Conservation (phyloP, 2,113 vertebrate genomes). For the Hiodon tergisus region DNA sequence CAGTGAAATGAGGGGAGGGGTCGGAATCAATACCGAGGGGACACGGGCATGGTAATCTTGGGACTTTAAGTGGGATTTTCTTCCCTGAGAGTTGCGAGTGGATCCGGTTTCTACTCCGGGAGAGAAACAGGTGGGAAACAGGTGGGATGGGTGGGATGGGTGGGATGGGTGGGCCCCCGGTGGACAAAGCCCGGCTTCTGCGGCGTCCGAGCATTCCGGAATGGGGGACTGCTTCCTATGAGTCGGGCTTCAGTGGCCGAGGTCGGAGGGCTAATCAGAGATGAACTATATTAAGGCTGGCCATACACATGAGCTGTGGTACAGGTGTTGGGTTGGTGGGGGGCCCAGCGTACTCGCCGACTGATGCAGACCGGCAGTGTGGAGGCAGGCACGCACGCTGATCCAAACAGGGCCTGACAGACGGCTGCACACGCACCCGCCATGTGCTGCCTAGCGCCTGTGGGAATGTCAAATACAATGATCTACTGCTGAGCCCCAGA, state of each 20-base stretch:
- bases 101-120: neutral
- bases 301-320: neutral
- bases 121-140: too few relatives aligned
- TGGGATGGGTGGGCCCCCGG: too few relatives aligned
- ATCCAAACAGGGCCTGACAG: slow-evolving; percentile 52
- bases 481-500: slow-evolving; percentile 41
- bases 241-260: neutral
- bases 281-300: slow-evolving; percentile 3
- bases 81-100: neutral
- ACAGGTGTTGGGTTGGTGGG: neutral
- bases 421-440: slow-evolving; percentile 45
- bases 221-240: neutral
- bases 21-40: too few relatives aligned
- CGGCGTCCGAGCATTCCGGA: too few relatives aligned
- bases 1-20: neutral
- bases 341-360: slow-evolving; percentile 20
- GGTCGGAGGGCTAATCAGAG: neutral
- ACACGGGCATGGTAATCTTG: neutral
- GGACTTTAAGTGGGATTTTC: neutral
- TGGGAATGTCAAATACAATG: slow-evolving; percentile 57
- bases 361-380: slow-evolving; percentile 40
- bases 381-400: slow-evolving; percentile 39
- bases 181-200: too few relatives aligned
- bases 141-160: too few relatives aligned
- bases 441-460: slow-evolving; percentile 39